Conservation (phyloP, 2,797 vertebrate genomes). For the Artibeus lituratus region DNA sequence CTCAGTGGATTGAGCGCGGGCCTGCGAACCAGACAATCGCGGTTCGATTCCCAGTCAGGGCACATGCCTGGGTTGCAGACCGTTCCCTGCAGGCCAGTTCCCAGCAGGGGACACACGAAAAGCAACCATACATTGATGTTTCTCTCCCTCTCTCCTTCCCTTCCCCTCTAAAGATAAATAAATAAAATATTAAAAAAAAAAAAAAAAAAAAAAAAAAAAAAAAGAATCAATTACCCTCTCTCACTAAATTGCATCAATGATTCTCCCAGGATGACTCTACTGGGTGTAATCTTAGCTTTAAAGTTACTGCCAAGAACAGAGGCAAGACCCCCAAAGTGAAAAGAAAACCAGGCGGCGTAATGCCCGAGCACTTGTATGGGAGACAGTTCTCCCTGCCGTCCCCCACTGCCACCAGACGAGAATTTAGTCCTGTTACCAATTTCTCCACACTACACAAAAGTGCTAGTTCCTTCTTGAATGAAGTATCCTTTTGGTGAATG, state of each 20-base stretch:
- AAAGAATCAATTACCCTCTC: neutral
- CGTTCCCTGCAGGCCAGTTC: too few relatives aligned
- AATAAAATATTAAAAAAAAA: too few relatives aligned
- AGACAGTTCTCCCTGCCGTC: neutral
- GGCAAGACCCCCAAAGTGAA: neutral
- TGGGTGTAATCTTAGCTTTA: neutral
- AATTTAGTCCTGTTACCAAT: neutral
- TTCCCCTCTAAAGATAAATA: too few relatives aligned
- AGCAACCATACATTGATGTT: too few relatives aligned
- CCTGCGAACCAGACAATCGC: too few relatives aligned
- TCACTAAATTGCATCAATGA: neutral
- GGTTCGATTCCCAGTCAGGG: too few relatives aligned
- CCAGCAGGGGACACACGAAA: too few relatives aligned
- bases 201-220: conserved; percentile 34
- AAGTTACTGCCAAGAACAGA: neutral
- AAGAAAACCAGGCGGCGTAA: neutral
- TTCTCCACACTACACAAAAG: neutral
- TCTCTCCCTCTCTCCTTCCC: too few relatives aligned
- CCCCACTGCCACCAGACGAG: neutral
- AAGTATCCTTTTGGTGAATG: neutral
- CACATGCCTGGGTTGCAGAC: too few relatives aligned
- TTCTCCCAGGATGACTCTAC: neutral
- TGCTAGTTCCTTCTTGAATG: neutral
- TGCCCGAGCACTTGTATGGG: neutral
- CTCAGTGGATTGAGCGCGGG: too few relatives aligned